A percentile compares a stretch with the other conserved stretches of the same genome.
These are phyloP conservation scores for Onychostruthus taczanowskii DNA, from an alignment of 2,113 vertebrate species.

Conservation along the genomic window DNA sequence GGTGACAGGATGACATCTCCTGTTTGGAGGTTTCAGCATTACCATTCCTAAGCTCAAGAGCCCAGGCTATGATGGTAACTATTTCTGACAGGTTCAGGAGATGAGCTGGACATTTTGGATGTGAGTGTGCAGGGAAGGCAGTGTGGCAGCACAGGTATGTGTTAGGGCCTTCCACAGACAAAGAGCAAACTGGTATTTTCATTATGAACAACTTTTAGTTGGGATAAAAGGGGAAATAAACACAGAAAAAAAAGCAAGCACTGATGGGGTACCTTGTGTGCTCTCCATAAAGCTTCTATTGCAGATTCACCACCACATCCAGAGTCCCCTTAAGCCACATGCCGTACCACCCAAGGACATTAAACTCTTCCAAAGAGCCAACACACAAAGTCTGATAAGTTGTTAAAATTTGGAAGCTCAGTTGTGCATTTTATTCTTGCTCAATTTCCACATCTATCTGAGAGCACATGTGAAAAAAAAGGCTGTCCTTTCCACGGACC, in stretches of 20 bases:
- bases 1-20: slow-evolving; percentile 55
- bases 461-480: background rate
- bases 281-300: background rate
- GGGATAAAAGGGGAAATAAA: background rate
- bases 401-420: background rate
- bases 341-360: background rate
- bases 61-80: background rate
- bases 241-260: background rate
- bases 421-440: background rate
- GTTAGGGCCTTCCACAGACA: background rate
- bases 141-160: background rate
- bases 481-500: background rate
- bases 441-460: background rate
- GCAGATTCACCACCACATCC: background rate
- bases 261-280: too few relatives aligned
- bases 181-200: background rate
- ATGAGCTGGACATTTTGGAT: background rate
- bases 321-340: background rate
- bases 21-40: slow-evolving; percentile 25
- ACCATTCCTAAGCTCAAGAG: background rate
- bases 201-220: background rate
- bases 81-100: background rate
- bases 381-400: background rate
- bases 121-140: background rate
- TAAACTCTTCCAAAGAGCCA: background rate